phyloP scores from a whole-genome alignment of 1,140 invertebrate species.

The Drosophila guanche region DNA sequence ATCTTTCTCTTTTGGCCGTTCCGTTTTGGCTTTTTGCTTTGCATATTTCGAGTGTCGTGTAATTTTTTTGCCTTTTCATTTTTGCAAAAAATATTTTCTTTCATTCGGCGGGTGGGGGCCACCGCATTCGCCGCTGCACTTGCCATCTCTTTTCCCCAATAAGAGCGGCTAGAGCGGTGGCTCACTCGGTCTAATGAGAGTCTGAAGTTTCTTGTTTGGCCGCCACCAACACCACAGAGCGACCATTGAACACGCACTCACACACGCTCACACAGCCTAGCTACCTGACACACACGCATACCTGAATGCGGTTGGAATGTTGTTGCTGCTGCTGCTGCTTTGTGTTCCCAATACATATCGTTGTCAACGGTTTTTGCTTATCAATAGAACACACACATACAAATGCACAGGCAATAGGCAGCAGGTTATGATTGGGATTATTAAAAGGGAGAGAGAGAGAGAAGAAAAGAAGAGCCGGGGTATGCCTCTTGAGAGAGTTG shows the following conservation, averaged over 20 bases:
- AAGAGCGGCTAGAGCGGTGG: slow-evolving; percentile 23
- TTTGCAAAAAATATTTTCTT: slow-evolving; percentile 43
- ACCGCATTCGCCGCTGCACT: slow-evolving; percentile 57
- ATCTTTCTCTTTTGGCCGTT: slow-evolving; percentile 4
- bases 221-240: slow-evolving; percentile 43
- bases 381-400: slow-evolving; percentile 48
- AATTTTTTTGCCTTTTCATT: slow-evolving; percentile 45
- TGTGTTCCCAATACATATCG: slow-evolving; percentile 70
- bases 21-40: slow-evolving; percentile 17
- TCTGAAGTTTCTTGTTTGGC: slow-evolving; percentile 72
- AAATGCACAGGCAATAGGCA: slow-evolving; percentile 15
- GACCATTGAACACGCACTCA: slow-evolving; percentile 15
- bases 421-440: slow-evolving; percentile 26
- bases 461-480: too few relatives aligned
- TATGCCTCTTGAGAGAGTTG: neutral
- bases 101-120: slow-evolving; percentile 38
- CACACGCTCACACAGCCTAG: slow-evolving; percentile 13
- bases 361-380: slow-evolving; percentile 73
- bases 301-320: slow-evolving; percentile 54
- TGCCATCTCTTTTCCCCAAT: slow-evolving; percentile 52
- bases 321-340: slow-evolving; percentile 37
- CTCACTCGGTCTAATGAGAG: slow-evolving; percentile 58
- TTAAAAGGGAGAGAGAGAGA: slow-evolving; percentile 9
- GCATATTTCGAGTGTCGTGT: slow-evolving; percentile 45
- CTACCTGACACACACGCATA: slow-evolving; percentile 19